Percentiles rank a stretch among this genome's conserved stretches.
These are phyloP conservation scores for Falco columbarius DNA, from an alignment of 2,797 vertebrate species.

Conservation along the genomic window DNA sequence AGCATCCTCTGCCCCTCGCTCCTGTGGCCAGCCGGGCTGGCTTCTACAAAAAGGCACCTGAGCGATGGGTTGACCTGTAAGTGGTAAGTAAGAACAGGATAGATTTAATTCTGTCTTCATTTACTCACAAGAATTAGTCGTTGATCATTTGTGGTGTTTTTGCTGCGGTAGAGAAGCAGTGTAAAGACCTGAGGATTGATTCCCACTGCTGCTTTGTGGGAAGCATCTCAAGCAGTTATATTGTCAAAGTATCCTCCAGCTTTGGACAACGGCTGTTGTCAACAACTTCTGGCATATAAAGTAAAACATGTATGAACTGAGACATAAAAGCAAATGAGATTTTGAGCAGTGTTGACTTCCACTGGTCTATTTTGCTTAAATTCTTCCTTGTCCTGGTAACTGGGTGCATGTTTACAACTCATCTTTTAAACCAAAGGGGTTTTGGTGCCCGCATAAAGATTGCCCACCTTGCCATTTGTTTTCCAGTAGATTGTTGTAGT, in stretches of 20 bases:
- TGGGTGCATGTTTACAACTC: background rate
- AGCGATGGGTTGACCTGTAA: background rate
- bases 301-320: rapidly evolving
- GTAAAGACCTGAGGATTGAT: constrained; percentile 18
- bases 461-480: background rate
- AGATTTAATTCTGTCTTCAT: background rate
- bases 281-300: background rate
- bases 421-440: background rate
- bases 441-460: background rate
- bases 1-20: background rate
- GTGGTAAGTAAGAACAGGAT: background rate
- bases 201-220: background rate
- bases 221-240: background rate
- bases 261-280: background rate
- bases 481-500: background rate
- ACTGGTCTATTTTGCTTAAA: background rate
- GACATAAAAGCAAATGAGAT: background rate
- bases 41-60: background rate
- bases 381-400: background rate
- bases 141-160: background rate
- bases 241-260: background rate
- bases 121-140: constrained; percentile 11
- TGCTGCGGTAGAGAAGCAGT: background rate
- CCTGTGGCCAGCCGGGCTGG: background rate
- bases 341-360: background rate